phyloP scores from a whole-genome alignment of 2,797 vertebrate genomes.

The Meriones psammophilus region DNA sequence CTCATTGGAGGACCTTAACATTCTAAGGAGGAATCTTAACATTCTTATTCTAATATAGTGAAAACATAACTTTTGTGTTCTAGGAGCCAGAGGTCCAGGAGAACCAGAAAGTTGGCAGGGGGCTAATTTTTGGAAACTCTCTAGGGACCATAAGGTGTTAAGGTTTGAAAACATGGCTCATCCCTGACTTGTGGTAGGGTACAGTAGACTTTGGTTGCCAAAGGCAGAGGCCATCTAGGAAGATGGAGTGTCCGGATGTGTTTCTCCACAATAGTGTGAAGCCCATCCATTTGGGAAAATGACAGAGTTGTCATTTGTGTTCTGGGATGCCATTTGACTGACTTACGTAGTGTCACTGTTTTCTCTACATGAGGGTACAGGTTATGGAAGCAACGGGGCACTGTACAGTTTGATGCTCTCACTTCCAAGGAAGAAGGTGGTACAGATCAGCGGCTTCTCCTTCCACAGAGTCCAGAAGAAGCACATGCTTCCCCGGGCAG shows the following conservation, averaged over 20 bases:
- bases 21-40: too few relatives aligned
- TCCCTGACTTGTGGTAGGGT: neutral
- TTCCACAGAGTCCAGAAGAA: slow-evolving; percentile 77
- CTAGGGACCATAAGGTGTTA: neutral
- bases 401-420: slow-evolving; percentile 78
- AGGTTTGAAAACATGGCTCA: neutral
- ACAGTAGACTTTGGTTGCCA: neutral
- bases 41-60: too few relatives aligned
- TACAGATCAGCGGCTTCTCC: slow-evolving; percentile 69
- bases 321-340: slow-evolving; percentile 67
- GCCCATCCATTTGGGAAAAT: slow-evolving; percentile 33
- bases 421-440: slow-evolving; percentile 86
- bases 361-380: slow-evolving; percentile 57
- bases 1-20: too few relatives aligned
- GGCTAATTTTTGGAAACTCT: neutral
- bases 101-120: too few relatives aligned
- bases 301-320: slow-evolving; percentile 63
- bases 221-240: neutral
- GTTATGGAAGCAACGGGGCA: slow-evolving; percentile 81
- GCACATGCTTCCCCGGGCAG: slow-evolving; percentile 67
- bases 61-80: too few relatives aligned
- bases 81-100: too few relatives aligned
- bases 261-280: neutral
- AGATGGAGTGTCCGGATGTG: neutral
- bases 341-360: slow-evolving; percentile 69